These are phyloP conservation scores for Eilema sororculum DNA, from an alignment of 2,888 invertebrate genomes.

Conservation along the genomic window DNA sequence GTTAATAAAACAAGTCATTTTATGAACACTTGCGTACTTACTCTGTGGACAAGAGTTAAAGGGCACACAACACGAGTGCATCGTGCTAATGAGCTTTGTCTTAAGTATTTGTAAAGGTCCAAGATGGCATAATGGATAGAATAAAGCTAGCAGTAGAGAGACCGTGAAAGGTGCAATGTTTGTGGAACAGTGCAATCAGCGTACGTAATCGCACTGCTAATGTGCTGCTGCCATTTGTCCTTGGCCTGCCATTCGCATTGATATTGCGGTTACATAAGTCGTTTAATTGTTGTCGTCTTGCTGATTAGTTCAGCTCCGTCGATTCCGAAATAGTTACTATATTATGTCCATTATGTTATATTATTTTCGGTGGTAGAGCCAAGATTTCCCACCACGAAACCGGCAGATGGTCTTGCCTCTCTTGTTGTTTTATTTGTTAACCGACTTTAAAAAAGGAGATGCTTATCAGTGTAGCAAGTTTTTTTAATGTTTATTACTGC, in stretches of 20 bases:
- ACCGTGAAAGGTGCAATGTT: conserved; percentile 37
- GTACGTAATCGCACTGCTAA: conserved; percentile 59
- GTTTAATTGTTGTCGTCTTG: conserved; percentile 23
- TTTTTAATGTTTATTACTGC: too few species aligned
- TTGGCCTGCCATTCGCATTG: conserved; percentile 60
- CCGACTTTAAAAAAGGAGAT: too few species aligned
- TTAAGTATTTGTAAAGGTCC: conserved; percentile 45
- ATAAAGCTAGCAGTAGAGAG: conserved; percentile 43
- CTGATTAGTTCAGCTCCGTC: background rate
- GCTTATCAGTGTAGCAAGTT: too few species aligned
- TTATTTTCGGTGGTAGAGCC: background rate
- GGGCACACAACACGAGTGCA: conserved; percentile 34
- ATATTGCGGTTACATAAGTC: conserved; percentile 37
- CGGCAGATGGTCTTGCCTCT: too few species aligned
- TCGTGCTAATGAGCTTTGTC: conserved; percentile 46
- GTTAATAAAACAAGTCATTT: conserved; percentile 43
- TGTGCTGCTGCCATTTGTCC: conserved; percentile 64
- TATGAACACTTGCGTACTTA: conserved; percentile 30
- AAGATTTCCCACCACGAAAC: background rate
- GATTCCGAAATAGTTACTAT: background rate
- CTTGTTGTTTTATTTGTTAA: background rate
- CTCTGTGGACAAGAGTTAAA: conserved; percentile 12
- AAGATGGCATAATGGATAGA: conserved; percentile 59
- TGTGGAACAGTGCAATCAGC: conserved; percentile 51
- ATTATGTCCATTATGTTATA: background rate